A percentile compares a stretch with the other conserved stretches of the same genome.
These are phyloP conservation scores for Musca domestica DNA, from an alignment of 1,140 invertebrate genomes.

Conservation along the genomic window DNA sequence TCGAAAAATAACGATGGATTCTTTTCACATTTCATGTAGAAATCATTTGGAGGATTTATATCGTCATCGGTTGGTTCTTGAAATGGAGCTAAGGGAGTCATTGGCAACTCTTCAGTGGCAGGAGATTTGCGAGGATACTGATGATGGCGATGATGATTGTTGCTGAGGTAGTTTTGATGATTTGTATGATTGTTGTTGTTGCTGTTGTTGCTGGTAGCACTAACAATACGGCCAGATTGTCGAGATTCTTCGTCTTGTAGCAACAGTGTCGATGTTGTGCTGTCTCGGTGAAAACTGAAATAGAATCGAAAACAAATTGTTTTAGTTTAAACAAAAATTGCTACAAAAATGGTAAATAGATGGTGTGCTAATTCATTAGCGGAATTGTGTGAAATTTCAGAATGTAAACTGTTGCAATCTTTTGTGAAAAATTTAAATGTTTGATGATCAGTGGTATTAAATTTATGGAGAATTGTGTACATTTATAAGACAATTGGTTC, in stretches of 20 bases:
- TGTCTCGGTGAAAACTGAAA: conserved; percentile 26
- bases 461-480: no score
- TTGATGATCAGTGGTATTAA: no score
- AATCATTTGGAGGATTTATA: conserved; percentile 32
- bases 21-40: conserved; percentile 35
- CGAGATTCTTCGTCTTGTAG: conserved; percentile 34
- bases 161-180: not conserved
- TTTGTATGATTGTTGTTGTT: conserved; percentile 8
- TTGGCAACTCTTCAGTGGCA: conserved; percentile 36
- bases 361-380: not conserved
- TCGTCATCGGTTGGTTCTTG: conserved; percentile 21
- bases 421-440: no score
- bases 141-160: conserved; percentile 5
- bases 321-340: no score
- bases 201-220: not conserved
- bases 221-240: not conserved
- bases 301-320: not conserved
- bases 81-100: conserved; percentile 33
- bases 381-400: not conserved
- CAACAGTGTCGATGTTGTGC: conserved; percentile 37
- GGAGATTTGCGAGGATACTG: not conserved
- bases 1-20: conserved; percentile 64
- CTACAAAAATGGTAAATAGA: not conserved
- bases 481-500: no score
- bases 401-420: no score